These are phyloP conservation scores for Unio pictorum DNA, from an alignment of 2,888 invertebrate species.

Conservation along the genomic window DNA sequence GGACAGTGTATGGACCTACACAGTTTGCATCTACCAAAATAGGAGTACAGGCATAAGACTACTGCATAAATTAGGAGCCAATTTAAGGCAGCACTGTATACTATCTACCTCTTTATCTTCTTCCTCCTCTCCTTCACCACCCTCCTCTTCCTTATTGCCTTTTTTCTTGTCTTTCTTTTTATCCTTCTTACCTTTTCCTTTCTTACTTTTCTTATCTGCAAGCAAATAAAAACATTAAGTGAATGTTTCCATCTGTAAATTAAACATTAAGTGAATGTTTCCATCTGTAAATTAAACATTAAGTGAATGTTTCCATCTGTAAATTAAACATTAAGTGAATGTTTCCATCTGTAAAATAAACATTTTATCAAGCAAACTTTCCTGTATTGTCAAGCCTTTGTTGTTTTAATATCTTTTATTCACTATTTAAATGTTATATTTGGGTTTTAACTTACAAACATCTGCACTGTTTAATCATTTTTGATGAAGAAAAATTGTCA, in stretches of 20 bases:
- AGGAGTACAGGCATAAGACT: too few species aligned
- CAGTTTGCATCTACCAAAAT: too few species aligned
- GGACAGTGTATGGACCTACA: too few species aligned
- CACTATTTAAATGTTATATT: too few species aligned
- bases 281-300: background rate
- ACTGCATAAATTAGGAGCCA: too few species aligned
- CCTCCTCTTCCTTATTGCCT: conserved; percentile 15
- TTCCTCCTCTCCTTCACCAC: conserved; percentile 15
- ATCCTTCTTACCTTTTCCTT: conserved; percentile 17
- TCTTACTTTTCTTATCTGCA: conserved; percentile 12
- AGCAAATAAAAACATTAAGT: background rate
- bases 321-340: background rate
- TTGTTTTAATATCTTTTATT: background rate
- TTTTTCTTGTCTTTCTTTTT: conserved; percentile 22
- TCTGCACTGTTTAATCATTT: too few species aligned
- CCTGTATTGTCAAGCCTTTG: background rate
- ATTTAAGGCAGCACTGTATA: background rate
- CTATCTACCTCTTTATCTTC: conserved; percentile 20
- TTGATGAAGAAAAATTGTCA: too few species aligned
- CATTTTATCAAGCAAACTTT: background rate
- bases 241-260: background rate
- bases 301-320: background rate
- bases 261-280: background rate
- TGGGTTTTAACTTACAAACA: too few species aligned
- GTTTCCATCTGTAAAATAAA: background rate